phyloP scores from a whole-genome alignment of 2,888 invertebrate species.

The Acanthosepion esculentum region DNA sequence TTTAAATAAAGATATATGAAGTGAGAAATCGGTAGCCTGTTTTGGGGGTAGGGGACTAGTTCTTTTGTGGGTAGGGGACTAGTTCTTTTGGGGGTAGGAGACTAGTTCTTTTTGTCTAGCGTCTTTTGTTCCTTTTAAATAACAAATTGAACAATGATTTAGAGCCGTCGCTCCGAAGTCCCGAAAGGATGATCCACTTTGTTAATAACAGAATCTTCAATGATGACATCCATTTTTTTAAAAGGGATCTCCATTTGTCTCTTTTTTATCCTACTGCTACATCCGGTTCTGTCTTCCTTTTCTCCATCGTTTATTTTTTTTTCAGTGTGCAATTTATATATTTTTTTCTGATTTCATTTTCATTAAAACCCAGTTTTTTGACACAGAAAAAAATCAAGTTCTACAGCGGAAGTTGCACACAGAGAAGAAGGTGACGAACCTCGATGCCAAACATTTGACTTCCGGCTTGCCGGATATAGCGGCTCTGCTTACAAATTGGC shows the following conservation, averaged over 20 bases:
- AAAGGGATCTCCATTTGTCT: neutral
- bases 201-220: neutral
- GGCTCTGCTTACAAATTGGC: neutral
- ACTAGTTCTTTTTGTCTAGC: neutral
- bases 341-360: neutral
- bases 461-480: neutral
- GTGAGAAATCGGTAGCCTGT: neutral
- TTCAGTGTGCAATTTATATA: neutral
- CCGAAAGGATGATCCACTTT: neutral
- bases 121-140: slow-evolving; percentile 9
- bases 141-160: slow-evolving; percentile 13
- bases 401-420: neutral
- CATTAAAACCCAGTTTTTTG: neutral
- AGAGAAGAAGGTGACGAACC: neutral
- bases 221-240: neutral
- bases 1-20: neutral
- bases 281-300: neutral
- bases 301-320: no score
- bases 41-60: neutral
- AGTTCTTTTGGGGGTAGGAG: neutral
- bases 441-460: neutral
- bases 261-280: neutral
- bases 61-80: neutral
- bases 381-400: neutral
- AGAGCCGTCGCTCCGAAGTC: neutral